phyloP scores from a whole-genome alignment of 1,140 invertebrate genomes.

The Drosophila nigrodunni region DNA sequence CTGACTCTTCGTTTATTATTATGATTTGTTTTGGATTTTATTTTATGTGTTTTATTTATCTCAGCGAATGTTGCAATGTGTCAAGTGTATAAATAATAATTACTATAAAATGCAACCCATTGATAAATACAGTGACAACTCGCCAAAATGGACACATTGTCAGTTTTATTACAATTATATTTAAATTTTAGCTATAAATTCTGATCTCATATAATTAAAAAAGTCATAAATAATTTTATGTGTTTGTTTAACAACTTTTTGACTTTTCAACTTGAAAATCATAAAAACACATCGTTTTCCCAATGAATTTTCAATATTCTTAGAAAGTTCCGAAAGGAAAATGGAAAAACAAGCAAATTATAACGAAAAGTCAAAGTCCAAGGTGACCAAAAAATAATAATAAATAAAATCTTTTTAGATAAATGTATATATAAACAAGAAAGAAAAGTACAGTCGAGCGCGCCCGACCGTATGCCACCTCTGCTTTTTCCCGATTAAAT shows the following conservation, averaged over 20 bases:
- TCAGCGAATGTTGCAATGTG: slow-evolving; percentile 1
- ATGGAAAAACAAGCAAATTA: slow-evolving; percentile 60
- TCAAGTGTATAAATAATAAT: slow-evolving; percentile 2
- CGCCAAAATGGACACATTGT: neutral
- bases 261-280: slow-evolving; percentile 34
- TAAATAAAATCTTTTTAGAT: slow-evolving; percentile 50
- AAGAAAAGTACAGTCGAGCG: too few species aligned
- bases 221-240: slow-evolving; percentile 17
- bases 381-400: slow-evolving; percentile 48
- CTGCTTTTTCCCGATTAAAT: too few species aligned
- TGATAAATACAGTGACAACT: neutral
- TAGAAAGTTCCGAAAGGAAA: slow-evolving; percentile 26
- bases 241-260: slow-evolving; percentile 17
- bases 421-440: slow-evolving; percentile 44
- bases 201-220: slow-evolving; percentile 1
- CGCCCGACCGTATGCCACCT: too few species aligned
- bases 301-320: slow-evolving; percentile 43
- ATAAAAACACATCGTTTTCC: slow-evolving; percentile 27
- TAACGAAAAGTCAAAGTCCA: slow-evolving; percentile 77
- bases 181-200: neutral
- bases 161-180: too few species aligned
- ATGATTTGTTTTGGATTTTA: slow-evolving; percentile 61
- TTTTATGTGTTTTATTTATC: slow-evolving; percentile 23
- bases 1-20: slow-evolving; percentile 49
- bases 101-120: neutral